These are phyloP conservation scores for Drosophila willistoni DNA, from an alignment of 1,140 invertebrate genomes.

Conservation along the genomic window DNA sequence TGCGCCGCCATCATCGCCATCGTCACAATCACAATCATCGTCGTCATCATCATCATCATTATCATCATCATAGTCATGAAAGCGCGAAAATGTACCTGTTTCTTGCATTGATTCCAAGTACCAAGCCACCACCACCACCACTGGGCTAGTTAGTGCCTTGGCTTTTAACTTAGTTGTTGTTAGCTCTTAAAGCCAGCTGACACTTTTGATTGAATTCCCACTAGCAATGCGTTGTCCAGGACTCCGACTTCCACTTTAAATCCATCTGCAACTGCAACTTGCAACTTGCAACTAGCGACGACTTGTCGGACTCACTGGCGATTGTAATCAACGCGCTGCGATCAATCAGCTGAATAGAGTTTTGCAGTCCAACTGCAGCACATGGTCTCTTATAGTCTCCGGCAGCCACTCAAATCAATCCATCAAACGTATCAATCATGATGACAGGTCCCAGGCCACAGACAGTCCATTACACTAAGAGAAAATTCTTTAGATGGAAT, in stretches of 20 bases:
- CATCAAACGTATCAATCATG: slow-evolving; percentile 83
- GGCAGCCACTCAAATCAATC: slow-evolving; percentile 74
- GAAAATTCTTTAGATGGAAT: not conserved
- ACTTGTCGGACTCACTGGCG: slow-evolving; percentile 19
- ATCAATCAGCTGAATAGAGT: slow-evolving; percentile 66
- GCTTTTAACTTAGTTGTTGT: slow-evolving; percentile 43
- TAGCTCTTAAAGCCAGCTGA: slow-evolving; percentile 59
- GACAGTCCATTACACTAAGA: slow-evolving; percentile 13
- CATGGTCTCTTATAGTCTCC: slow-evolving; percentile 32
- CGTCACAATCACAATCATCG: slow-evolving; percentile 14
- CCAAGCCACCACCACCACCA: slow-evolving; percentile 19
- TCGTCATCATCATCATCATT: slow-evolving; percentile 32
- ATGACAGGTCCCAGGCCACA: slow-evolving; percentile 66
- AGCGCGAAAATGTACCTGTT: slow-evolving; percentile 74
- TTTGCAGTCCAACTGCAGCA: slow-evolving; percentile 60
- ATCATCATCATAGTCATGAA: slow-evolving; percentile 26
- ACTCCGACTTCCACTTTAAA: slow-evolving; percentile 33
- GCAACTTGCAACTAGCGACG: slow-evolving; percentile 8
- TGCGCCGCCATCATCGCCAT: slow-evolving; percentile 54
- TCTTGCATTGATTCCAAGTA: slow-evolving; percentile 42
- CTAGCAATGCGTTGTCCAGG: slow-evolving; percentile 45
- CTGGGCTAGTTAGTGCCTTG: slow-evolving; percentile 70
- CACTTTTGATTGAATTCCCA: slow-evolving; percentile 83
- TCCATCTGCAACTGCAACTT: slow-evolving; percentile 21
- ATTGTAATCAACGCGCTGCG: slow-evolving; percentile 77